Evolutionary conservation across 2,888 invertebrate genomes (phyloP), one percentile per base, ranked within the genome.

Genomic region (Nemapogon koenigi): DNA sequence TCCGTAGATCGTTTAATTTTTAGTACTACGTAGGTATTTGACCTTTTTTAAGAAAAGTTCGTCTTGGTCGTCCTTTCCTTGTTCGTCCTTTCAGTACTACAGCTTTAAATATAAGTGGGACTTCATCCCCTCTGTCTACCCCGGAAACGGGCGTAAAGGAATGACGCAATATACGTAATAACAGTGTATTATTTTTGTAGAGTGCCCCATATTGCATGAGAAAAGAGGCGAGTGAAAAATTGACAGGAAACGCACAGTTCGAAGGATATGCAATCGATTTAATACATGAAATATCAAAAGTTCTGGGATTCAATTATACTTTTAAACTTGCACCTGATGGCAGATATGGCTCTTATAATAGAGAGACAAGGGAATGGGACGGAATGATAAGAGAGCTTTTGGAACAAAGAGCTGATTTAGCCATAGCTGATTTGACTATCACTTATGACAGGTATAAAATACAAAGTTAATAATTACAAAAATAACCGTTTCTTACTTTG

Each of bases 141-240:
- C n/a, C n/a, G n/a, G n/a, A n/a, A n/a, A n/a, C n/a, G n/a, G n/a
- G n/a, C n/a, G n/a, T n/a, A n/a, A n/a, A n/a, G n/a, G n/a, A n/a
- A n/a, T n/a, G n/a, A n/a, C n/a, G n/a, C n/a, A n/a, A n/a, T n/a
- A n/a, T n/a, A n/a, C n/a, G n/a, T n/a, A n/a, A n/a, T n/a, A n/a
- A n/a, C n/a, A n/a, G n/a, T n/a, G n/a, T n/a, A n/a, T 11, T 10
- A 25, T 31, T 25, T 38, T 41, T 13, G 26, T 16, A 97, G 95
- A 97, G 96, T 66, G 85, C 92, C 37, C 98, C 98, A 2, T 99
- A 98, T 66, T 91, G 94, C 53, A 97, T 97, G 95, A 80, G 91
- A 46, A 95, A 91, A 67, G 89, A 91, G 57, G 90, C 92, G 4
- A 89, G 90, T 51, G 88, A 89, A 51, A 88, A 89, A 44, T 78